Conservation (phyloP, 2,888 invertebrate species). For the Balanococcus diminutus region DNA sequence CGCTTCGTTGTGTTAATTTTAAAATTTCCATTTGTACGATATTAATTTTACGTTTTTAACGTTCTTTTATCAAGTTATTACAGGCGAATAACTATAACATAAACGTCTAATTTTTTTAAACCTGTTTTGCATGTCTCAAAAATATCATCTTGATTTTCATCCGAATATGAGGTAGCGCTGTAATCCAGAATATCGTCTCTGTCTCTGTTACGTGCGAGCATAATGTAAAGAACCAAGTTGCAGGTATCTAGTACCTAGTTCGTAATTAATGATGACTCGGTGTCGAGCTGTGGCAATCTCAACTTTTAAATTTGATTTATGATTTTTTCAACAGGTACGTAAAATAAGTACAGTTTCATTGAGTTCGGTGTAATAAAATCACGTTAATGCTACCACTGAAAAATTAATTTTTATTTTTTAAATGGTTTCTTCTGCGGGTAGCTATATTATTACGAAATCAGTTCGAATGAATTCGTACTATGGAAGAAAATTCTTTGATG, state of each 20-base stretch:
- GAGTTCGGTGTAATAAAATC: neutral
- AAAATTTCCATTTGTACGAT: conserved; percentile 11
- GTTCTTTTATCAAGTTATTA: conserved; percentile 8
- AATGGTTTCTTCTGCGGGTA: neutral
- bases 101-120: neutral
- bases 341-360: neutral
- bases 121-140: neutral
- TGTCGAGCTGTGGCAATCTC: conserved; percentile 5
- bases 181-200: neutral
- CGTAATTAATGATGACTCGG: neutral
- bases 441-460: neutral
- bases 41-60: neutral
- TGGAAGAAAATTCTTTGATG: neutral
- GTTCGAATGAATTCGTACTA: neutral
- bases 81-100: neutral
- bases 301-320: conserved; percentile 6
- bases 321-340: neutral
- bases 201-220: neutral
- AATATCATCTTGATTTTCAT: neutral
- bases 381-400: neutral
- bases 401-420: neutral
- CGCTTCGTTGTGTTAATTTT: neutral
- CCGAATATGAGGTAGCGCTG: neutral
- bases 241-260: too few species aligned
- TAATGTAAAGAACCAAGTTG: neutral